Percentiles rank a stretch among this genome's conserved stretches.
phyloP scores from a whole-genome alignment of 2,113 vertebrate species.

The Lophura nycthemera region DNA sequence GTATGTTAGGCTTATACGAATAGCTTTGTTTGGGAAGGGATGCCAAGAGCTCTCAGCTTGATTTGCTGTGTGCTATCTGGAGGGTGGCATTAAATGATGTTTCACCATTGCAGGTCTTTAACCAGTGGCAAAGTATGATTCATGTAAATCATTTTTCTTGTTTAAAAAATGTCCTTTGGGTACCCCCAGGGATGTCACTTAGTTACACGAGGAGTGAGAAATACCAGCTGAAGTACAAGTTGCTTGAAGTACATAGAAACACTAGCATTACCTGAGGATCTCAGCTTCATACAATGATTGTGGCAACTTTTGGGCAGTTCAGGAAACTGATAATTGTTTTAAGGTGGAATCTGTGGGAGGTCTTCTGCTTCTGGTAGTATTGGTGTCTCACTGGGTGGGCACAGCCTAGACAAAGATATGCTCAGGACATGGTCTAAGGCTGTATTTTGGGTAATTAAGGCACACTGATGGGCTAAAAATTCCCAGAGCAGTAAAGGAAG shows the following conservation, averaged over 20 bases:
- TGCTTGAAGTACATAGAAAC: not conserved
- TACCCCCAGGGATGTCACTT: not conserved
- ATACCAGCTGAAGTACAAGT: not conserved
- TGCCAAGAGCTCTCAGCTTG: constrained; percentile 28
- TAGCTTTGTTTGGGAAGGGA: not conserved
- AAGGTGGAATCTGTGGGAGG: not conserved
- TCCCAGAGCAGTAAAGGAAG: not conserved
- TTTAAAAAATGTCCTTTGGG: not conserved
- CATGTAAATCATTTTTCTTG: not conserved
- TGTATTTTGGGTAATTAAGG: no score
- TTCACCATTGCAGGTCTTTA: not conserved
- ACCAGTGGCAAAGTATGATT: not conserved
- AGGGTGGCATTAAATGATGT: not conserved
- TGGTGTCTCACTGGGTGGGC: not conserved
- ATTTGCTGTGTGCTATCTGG: constrained; percentile 1
- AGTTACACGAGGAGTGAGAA: not conserved
- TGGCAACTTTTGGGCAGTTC: not conserved
- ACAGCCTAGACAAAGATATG: fast-evolving
- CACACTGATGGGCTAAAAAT: fast-evolving
- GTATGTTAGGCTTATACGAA: not conserved
- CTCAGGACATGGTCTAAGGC: fast-evolving
- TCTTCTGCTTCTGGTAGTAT: not conserved
- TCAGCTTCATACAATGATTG: not conserved
- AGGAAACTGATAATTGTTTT: not conserved
- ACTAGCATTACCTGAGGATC: not conserved